These are phyloP conservation scores for Ancistrus triradiatus DNA, from an alignment of 2,113 vertebrate species.

Conservation along the genomic window DNA sequence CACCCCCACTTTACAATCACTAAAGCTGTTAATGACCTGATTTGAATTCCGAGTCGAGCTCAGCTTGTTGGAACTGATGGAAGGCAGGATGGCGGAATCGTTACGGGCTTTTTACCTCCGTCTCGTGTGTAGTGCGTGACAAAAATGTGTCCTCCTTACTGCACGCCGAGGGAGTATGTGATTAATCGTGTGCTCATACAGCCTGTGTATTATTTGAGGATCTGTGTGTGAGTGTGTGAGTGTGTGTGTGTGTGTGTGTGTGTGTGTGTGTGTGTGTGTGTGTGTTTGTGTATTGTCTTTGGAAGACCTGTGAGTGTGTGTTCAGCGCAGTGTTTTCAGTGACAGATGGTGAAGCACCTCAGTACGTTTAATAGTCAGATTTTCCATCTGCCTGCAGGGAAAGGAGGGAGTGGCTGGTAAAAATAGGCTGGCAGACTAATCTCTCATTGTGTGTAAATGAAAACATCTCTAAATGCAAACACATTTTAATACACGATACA, in stretches of 20 bases:
- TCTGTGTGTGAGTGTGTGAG: constrained; percentile 36
- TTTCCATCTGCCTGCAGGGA: constrained; percentile 57
- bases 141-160: too few relatives aligned
- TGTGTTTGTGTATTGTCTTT: too few relatives aligned
- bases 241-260: constrained; percentile 28
- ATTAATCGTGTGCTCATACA: not conserved
- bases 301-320: constrained; percentile 13
- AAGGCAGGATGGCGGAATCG: constrained; percentile 2
- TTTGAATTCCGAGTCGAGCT: constrained; percentile 7
- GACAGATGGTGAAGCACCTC: constrained; percentile 71
- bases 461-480: too few relatives aligned
- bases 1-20: not conserved
- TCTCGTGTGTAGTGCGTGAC: constrained; percentile 1
- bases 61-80: not conserved
- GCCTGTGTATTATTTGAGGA: constrained; percentile 17
- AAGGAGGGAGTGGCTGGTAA: constrained; percentile 58
- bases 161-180: not conserved
- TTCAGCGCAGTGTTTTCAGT: constrained; percentile 38
- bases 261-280: constrained; percentile 34
- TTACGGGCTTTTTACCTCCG: not conserved
- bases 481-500: too few relatives aligned
- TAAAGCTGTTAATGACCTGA: constrained; percentile 6
- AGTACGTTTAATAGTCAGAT: constrained; percentile 70
- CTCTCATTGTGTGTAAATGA: constrained; percentile 47
- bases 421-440: constrained; percentile 67